Percentiles rank a stretch among this genome's conserved stretches.
Evolutionary conservation across 2,888 invertebrate species (phyloP).

Genomic region (Ditylenchus weischeri): DNA sequence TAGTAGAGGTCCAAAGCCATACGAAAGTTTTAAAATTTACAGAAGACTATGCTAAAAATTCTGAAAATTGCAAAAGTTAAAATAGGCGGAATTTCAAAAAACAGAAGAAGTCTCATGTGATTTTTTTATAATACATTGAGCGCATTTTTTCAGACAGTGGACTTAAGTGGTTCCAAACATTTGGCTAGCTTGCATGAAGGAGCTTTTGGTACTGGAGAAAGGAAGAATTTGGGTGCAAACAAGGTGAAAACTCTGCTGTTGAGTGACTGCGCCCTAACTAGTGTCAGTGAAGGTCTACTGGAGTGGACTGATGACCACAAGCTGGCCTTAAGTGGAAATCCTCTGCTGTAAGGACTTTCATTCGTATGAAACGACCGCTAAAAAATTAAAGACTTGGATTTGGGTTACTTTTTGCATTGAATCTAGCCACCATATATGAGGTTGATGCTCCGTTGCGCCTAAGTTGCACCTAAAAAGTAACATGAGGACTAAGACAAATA

Average conservation of each 20-base stretch:
- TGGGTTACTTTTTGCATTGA: too few species aligned
- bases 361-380: too few species aligned
- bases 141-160: background rate
- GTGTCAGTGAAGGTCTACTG: background rate
- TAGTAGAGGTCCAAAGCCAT: too few species aligned
- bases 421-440: too few species aligned
- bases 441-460: too few species aligned
- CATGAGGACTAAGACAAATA: too few species aligned
- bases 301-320: background rate
- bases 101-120: background rate
- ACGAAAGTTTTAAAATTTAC: too few species aligned
- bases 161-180: background rate
- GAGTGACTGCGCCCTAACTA: conserved; percentile 3
- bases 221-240: background rate
- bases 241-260: background rate
- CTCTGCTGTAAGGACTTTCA: background rate
- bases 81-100: too few species aligned
- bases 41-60: too few species aligned
- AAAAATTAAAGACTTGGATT: too few species aligned
- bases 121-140: background rate
- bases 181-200: background rate
- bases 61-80: too few species aligned
- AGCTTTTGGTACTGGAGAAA: background rate
- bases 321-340: conserved; percentile 3
- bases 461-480: too few species aligned